Conservation (phyloP, 2,113 vertebrate species). For the Eudyptes chrysolophus region DNA sequence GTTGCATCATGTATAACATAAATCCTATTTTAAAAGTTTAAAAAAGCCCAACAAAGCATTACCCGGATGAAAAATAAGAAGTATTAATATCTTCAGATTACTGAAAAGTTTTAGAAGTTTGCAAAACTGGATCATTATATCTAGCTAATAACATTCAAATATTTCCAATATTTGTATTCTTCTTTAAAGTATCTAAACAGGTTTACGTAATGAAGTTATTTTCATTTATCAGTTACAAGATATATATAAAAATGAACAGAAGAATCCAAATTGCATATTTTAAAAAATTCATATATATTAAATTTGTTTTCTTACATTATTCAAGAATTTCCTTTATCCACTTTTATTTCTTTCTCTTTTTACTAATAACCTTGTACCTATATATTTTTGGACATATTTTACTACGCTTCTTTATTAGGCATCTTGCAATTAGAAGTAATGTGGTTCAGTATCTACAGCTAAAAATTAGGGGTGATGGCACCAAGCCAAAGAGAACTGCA, state of each 20-base stretch:
- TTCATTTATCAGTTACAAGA: neutral
- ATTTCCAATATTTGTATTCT: neutral
- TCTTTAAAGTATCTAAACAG: neutral
- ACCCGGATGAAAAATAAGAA: neutral
- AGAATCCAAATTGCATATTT: neutral
- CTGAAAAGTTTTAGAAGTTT: neutral
- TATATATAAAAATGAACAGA: neutral
- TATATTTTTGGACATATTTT: conserved; percentile 10
- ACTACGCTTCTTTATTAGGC: neutral
- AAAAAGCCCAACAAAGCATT: rapidly evolving
- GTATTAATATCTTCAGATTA: neutral
- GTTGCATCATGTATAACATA: too few species aligned
- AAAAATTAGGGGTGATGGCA: conserved; percentile 25
- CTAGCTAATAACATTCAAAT: neutral
- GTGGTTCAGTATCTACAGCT: neutral
- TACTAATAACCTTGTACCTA: neutral
- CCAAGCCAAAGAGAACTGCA: conserved; percentile 44
- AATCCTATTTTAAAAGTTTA: neutral
- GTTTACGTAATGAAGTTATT: neutral
- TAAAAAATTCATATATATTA: neutral
- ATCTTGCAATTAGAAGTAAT: conserved; percentile 49
- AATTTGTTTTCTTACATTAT: neutral
- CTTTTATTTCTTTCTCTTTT: neutral
- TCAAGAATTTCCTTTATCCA: neutral
- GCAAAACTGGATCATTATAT: neutral